Evolutionary conservation across 2,888 invertebrate species (phyloP), one percentile per base, ranked within the genome.

Genomic region (Sthenelais limicola): DNA sequence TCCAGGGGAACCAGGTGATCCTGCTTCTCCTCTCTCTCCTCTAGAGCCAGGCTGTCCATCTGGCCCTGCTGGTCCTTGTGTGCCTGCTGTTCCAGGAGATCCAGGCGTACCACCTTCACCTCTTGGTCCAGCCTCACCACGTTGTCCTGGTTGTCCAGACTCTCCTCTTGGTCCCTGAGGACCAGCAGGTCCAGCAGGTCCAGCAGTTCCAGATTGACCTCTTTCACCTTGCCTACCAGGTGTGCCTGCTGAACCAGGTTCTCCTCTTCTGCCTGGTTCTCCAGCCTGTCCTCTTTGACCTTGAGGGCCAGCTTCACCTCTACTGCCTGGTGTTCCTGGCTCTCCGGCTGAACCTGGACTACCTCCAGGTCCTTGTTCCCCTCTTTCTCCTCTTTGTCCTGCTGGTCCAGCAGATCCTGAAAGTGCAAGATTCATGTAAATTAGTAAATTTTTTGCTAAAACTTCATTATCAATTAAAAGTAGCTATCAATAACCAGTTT

Each of bases 331-430:
- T 12, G 24, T 15, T 33, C 76, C 76, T 32, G 49, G 48, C 15
- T 56, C 26, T 38, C 76, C 76, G 21, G 73, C 56, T 21, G 21
- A 15, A 30, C 75, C 75, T 21, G n/a, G n/a, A n/a, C 30, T 49
- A 28, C 26, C 56, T 5, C n/a, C 56, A 26, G n/a, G 52, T 15
- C 15, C 52, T 15, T 7, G n/a, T 43, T 43, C 18, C 26, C 56
- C 56, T 24, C 9, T n/a, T 56, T 56, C 56, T 24, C 56, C 56
- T 56, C 28, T 21, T 26, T 21, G 56, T 56, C 77, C 77, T 15
- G 67, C 1, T 35, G 52, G 47, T 35, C 78, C 78, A 56, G 74
- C 69, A 24, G n/a, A n/a, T n/a, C n/a, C n/a, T n/a, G n/a, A n/a
- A n/a, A n/a, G n/a, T n/a, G n/a, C n/a, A n/a, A n/a, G n/a, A n/a